A percentile compares a stretch with the other conserved stretches of the same genome.
These are phyloP conservation scores for Parotia lawesii DNA, from an alignment of 2,113 vertebrate species.

Conservation along the genomic window DNA sequence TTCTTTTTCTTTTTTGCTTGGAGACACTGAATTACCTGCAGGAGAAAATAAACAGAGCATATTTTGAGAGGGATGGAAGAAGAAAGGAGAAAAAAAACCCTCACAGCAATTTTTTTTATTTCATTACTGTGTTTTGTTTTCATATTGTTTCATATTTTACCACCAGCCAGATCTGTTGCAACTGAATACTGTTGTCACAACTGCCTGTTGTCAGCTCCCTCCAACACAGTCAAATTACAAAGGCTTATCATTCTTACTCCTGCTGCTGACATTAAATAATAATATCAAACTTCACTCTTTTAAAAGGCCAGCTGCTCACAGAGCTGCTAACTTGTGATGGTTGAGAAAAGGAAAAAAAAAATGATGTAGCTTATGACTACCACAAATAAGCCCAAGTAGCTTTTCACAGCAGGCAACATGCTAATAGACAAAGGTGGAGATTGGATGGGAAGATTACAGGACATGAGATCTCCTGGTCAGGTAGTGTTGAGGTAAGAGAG, in stretches of 20 bases:
- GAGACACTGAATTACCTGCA: slow-evolving; percentile 81
- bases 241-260: not conserved
- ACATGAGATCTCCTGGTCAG: not conserved
- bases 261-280: not conserved
- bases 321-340: not conserved
- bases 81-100: not conserved
- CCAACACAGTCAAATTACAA: not conserved
- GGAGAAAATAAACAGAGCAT: not conserved
- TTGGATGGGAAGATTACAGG: not conserved
- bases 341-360: not conserved
- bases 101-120: not conserved
- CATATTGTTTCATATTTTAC: not conserved
- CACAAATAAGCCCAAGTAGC: not conserved
- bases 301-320: not conserved
- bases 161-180: not conserved
- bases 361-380: not conserved
- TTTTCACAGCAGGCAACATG: not conserved
- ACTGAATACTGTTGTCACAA: not conserved
- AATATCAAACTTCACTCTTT: not conserved
- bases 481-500: not conserved
- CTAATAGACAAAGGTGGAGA: not conserved
- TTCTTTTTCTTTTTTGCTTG: slow-evolving; percentile 80
- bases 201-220: not conserved
- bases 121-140: not conserved
- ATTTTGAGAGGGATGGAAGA: not conserved